Conservation (phyloP, 30 jellyfish, hydroid and myxozoan genomes). For the Aurelia aurita region DNA sequence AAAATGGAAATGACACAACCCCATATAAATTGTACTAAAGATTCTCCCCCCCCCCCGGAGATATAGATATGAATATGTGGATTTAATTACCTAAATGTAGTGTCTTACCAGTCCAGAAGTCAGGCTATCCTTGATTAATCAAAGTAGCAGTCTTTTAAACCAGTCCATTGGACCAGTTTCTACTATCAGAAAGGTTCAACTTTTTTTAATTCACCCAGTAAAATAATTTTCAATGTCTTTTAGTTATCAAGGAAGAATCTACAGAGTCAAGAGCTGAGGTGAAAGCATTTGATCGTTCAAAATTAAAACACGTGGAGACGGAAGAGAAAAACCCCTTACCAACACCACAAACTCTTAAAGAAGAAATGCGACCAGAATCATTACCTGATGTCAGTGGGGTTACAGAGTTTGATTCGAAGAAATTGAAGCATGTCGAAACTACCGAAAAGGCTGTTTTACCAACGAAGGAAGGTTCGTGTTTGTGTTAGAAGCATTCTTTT, state of each 20-base stretch:
- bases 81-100: no score
- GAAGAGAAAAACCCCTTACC: slow-evolving; percentile 84
- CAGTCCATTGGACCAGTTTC: no score
- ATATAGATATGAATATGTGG: no score
- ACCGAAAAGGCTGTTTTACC: slow-evolving; percentile 68
- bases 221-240: background rate
- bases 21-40: no score
- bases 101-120: no score
- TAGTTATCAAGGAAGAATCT: slow-evolving; percentile 80
- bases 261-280: slow-evolving; percentile 83
- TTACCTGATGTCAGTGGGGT: slow-evolving; percentile 78
- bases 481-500: no score
- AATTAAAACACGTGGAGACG: slow-evolving; percentile 84
- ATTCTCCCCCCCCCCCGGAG: no score
- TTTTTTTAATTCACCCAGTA: no score
- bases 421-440: slow-evolving; percentile 78
- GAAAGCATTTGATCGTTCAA: slow-evolving; percentile 72
- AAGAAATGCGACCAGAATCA: slow-evolving; percentile 76
- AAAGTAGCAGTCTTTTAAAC: no score
- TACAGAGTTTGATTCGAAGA: slow-evolving; percentile 42
- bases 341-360: slow-evolving; percentile 80
- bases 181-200: no score
- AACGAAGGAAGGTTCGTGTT: slow-evolving; percentile 55
- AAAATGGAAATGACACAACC: no score
- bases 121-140: no score